Percentiles rank a stretch among this genome's conserved stretches.
These are phyloP conservation scores for Festucalex cinctus DNA, from an alignment of 2,113 vertebrate species.

Conservation along the genomic window DNA sequence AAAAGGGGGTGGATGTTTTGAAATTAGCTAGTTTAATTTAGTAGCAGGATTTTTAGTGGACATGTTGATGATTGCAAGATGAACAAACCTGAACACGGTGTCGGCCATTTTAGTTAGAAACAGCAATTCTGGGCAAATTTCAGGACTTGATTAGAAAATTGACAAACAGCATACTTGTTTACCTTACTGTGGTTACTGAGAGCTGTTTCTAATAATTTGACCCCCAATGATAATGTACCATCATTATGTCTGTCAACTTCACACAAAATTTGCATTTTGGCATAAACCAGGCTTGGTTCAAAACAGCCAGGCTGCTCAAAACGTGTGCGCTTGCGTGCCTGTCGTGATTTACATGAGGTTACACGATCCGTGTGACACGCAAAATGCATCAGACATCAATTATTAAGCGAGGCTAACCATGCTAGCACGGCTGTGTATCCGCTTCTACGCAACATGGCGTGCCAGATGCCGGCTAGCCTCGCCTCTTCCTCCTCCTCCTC, in stretches of 20 bases:
- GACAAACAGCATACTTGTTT: not conserved
- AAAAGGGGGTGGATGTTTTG: too few relatives aligned
- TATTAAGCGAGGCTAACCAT: not conserved
- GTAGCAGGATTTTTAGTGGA: too few relatives aligned
- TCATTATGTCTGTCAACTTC: not conserved
- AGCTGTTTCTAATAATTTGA: not conserved
- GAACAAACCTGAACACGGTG: too few relatives aligned
- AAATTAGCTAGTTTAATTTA: too few relatives aligned
- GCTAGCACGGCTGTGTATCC: not conserved
- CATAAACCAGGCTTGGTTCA: not conserved
- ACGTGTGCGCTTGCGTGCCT: not conserved
- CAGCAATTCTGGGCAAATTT: not conserved
- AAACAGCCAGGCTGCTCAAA: not conserved
- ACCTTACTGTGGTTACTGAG: not conserved
- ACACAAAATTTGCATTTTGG: not conserved
- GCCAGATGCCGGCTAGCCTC: not conserved
- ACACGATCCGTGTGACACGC: not conserved
- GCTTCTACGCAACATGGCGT: not conserved
- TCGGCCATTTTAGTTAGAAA: not conserved
- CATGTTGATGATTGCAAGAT: too few relatives aligned
- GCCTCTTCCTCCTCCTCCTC: not conserved
- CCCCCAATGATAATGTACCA: not conserved
- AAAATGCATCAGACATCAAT: not conserved
- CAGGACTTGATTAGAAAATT: not conserved
- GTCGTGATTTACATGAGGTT: constrained; percentile 1